Evolutionary conservation across 2,888 invertebrate species (phyloP).

Genomic region (Catocala nupta): DNA sequence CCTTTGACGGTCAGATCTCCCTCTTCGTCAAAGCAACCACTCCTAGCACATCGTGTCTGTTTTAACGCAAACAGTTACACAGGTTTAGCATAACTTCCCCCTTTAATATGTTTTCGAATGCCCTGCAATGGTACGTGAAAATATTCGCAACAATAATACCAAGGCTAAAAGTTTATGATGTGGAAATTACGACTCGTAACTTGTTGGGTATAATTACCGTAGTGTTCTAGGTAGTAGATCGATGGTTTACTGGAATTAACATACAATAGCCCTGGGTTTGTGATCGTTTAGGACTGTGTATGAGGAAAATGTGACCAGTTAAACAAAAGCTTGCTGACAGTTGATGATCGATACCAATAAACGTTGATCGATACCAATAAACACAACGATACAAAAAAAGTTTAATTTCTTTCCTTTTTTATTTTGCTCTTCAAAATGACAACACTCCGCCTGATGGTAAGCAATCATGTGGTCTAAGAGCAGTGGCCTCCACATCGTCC

Average conservation of each 20-base stretch:
- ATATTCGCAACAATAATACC: conserved; percentile 26
- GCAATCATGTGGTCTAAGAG: too few relatives aligned
- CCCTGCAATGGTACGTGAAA: conserved; percentile 14
- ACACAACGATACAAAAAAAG: too few relatives aligned
- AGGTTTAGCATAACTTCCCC: not conserved
- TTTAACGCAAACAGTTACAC: not conserved
- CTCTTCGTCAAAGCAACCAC: not conserved
- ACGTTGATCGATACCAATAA: too few relatives aligned
- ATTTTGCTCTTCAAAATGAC: too few relatives aligned
- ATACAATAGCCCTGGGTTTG: not conserved
- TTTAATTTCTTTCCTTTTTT: too few relatives aligned
- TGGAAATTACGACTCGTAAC: conserved; percentile 35
- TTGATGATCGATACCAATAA: too few relatives aligned
- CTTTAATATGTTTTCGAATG: conserved; percentile 3
- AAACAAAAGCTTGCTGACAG: too few relatives aligned
- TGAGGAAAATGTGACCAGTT: too few relatives aligned
- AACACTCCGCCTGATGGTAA: too few relatives aligned
- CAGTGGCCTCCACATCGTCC: too few relatives aligned
- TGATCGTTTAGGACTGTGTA: too few relatives aligned
- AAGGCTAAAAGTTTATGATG: conserved; percentile 31
- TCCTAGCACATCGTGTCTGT: not conserved
- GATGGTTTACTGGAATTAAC: not conserved
- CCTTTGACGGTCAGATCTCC: not conserved
- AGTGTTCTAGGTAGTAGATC: not conserved
- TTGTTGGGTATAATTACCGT: conserved; percentile 22